Percentiles rank a stretch among this genome's conserved stretches.
These are phyloP conservation scores for Drosophila pallidifrons DNA, from an alignment of 1,140 invertebrate species.

Conservation along the genomic window DNA sequence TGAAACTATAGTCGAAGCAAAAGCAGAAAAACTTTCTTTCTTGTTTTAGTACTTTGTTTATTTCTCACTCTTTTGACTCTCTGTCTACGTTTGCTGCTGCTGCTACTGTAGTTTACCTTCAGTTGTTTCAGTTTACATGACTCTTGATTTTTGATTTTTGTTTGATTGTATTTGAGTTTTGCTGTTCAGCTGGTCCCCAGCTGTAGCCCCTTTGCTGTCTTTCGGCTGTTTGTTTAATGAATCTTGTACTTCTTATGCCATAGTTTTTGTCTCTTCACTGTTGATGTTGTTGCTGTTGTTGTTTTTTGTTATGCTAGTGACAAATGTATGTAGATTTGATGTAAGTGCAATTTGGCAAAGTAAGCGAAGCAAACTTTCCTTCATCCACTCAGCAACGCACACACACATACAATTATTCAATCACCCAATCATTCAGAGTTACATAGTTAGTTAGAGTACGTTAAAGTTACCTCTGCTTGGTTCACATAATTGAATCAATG, in stretches of 20 bases:
- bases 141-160: slow-evolving; percentile 66
- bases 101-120: slow-evolving; percentile 34
- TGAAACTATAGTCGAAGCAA: slow-evolving; percentile 21
- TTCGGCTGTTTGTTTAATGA: slow-evolving; percentile 46
- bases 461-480: neutral
- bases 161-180: slow-evolving; percentile 63
- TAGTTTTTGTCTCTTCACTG: slow-evolving; percentile 5
- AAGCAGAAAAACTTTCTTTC: slow-evolving; percentile 45
- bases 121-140: slow-evolving; percentile 53
- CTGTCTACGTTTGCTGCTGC: too few species aligned
- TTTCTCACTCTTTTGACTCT: slow-evolving; percentile 37
- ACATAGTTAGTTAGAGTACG: slow-evolving; percentile 25
- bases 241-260: slow-evolving; percentile 24
- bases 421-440: slow-evolving; percentile 1
- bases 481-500: slow-evolving; percentile 35
- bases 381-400: slow-evolving; percentile 6
- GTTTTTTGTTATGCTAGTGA: slow-evolving; percentile 20
- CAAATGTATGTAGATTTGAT: slow-evolving; percentile 47
- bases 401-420: too few species aligned
- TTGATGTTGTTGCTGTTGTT: slow-evolving; percentile 6
- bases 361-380: slow-evolving; percentile 43
- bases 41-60: slow-evolving; percentile 46
- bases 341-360: slow-evolving; percentile 60
- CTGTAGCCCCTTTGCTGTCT: slow-evolving; percentile 1
- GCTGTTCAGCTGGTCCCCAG: slow-evolving; percentile 9